These are phyloP conservation scores for Oncorhynchus mykiss DNA, from an alignment of 2,113 vertebrate genomes.

Conservation along the genomic window DNA sequence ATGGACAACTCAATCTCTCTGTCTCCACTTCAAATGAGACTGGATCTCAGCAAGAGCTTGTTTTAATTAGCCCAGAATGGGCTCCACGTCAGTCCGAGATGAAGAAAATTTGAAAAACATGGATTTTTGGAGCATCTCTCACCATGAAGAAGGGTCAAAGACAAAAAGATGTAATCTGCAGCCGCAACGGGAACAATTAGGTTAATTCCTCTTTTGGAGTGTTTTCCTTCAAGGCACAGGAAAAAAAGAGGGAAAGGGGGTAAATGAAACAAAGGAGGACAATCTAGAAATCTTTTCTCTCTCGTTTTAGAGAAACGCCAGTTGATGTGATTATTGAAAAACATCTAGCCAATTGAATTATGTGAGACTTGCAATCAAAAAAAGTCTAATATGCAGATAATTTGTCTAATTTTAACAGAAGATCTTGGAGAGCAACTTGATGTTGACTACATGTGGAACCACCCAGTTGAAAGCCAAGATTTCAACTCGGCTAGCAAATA, in stretches of 20 bases:
- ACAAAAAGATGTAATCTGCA: constrained; percentile 56
- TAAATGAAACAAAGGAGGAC: constrained; percentile 60
- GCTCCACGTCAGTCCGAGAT: constrained; percentile 21
- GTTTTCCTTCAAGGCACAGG: constrained; percentile 91
- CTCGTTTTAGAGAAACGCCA: constrained; percentile 20
- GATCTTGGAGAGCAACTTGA: constrained; percentile 30
- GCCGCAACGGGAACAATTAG: constrained; percentile 67
- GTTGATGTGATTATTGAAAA: constrained; percentile 44
- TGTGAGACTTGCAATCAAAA: constrained; percentile 8
- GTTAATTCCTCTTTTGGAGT: constrained; percentile 70
- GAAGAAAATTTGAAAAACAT: constrained; percentile 30
- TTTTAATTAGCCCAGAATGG: constrained; percentile 65
- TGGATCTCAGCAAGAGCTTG: constrained; percentile 53
- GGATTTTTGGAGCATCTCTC: constrained; percentile 42
- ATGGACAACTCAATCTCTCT: constrained; percentile 45
- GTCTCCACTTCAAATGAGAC: constrained; percentile 61
- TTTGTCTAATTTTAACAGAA: not conserved
- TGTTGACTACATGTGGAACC: no score
- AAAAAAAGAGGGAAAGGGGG: constrained; percentile 73
- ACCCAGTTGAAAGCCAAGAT: not conserved
- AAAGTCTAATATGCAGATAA: constrained; percentile 36
- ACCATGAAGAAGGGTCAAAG: constrained; percentile 50
- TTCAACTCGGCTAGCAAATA: constrained; percentile 30
- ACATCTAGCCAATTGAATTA: constrained; percentile 35
- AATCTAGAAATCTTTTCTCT: constrained; percentile 48